Conservation (phyloP, 1,140 invertebrate species). For the Mya arenaria region DNA sequence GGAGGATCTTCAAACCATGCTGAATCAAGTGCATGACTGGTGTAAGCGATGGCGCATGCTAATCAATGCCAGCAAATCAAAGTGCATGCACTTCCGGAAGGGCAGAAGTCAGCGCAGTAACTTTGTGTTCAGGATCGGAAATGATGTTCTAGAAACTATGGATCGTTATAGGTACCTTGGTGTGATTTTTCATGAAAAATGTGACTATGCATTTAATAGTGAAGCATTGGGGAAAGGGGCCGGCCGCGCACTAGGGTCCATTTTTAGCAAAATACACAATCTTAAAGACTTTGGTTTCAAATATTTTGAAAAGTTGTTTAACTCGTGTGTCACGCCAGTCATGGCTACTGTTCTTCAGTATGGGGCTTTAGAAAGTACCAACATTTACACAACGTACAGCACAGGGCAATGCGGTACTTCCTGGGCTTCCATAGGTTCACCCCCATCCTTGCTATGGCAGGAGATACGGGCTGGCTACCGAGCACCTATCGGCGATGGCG, state of each 20-base stretch:
- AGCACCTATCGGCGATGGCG: not conserved
- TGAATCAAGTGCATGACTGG: no score
- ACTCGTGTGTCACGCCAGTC: constrained; percentile 1
- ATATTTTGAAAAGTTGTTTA: not conserved
- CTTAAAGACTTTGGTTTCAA: constrained; percentile 28
- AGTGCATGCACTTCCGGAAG: constrained; percentile 38
- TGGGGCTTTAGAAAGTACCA: constrained; percentile 7
- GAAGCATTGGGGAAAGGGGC: not conserved
- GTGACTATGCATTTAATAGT: not conserved
- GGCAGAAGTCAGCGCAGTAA: not conserved
- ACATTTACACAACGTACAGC: constrained; percentile 13
- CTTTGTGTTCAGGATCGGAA: constrained; percentile 15
- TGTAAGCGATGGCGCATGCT: no score
- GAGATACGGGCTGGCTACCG: constrained; percentile 16
- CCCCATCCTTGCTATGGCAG: not conserved
- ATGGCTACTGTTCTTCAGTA: not conserved
- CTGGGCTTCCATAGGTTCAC: not conserved
- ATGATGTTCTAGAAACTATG: constrained; percentile 8
- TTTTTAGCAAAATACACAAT: constrained; percentile 17
- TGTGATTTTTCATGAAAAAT: constrained; percentile 35
- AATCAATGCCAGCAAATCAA: constrained; percentile 43
- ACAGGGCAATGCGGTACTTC: constrained; percentile 12
- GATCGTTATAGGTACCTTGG: constrained; percentile 45
- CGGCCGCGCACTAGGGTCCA: constrained; percentile 17
- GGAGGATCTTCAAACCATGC: constrained; percentile 17